Conservation (phyloP, 1,140 invertebrate species). For the Chelonus insularis region DNA sequence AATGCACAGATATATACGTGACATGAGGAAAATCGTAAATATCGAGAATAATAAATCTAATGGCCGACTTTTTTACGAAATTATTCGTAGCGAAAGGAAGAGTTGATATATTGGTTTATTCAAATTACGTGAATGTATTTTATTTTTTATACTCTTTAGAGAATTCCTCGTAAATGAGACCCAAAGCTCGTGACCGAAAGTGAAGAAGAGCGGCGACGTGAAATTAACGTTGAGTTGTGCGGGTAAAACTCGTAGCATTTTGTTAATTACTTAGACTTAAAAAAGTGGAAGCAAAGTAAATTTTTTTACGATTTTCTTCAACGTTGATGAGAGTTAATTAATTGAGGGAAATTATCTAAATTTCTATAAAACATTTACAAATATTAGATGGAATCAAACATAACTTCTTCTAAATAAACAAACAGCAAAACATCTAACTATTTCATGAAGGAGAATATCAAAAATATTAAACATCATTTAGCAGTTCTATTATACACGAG, state of each 20-base stretch:
- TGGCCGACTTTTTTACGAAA: constrained; percentile 19
- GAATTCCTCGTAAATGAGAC: constrained; percentile 17
- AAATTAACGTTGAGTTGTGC: background rate
- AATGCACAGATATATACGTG: background rate
- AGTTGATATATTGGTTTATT: constrained; percentile 22
- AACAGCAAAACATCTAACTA: no score
- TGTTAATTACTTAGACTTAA: background rate
- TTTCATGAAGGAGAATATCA: no score
- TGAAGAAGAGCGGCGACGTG: background rate
- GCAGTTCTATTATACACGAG: no score
- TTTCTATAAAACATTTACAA: no score
- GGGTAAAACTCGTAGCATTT: background rate
- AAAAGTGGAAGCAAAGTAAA: no score
- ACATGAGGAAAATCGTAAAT: constrained; percentile 2
- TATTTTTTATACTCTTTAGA: constrained; percentile 13
- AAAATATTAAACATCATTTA: no score
- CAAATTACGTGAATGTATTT: constrained; percentile 21
- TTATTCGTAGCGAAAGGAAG: constrained; percentile 17
- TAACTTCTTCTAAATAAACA: no score
- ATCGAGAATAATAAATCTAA: background rate
- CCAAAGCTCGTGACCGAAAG: background rate
- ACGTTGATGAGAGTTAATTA: no score
- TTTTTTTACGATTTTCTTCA: no score
- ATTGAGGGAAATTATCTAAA: no score
- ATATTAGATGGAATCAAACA: no score